A percentile compares a stretch with the other conserved stretches of the same genome.
Evolutionary conservation across 2,113 vertebrate genomes (phyloP).

Genomic region (Trogon melanurus): DNA sequence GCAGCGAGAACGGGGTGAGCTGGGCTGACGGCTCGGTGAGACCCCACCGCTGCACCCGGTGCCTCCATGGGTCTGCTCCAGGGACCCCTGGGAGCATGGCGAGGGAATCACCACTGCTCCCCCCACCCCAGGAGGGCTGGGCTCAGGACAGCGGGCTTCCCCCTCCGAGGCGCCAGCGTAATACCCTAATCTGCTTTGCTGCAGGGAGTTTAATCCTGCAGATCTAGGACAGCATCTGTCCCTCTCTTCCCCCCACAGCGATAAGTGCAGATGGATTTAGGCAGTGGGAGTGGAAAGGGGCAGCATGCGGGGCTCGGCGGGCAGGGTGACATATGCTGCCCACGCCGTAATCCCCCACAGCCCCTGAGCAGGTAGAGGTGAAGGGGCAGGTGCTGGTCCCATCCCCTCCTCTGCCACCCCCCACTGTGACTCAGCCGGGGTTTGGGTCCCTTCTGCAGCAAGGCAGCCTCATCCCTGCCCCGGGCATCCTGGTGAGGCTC

Average conservation of each 20-base stretch:
- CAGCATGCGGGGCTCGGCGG: neutral
- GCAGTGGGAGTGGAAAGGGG: neutral
- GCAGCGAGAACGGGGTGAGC: neutral
- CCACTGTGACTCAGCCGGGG: accelerated
- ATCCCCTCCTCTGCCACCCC: neutral
- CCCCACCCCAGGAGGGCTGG: neutral
- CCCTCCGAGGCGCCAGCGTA: conserved; percentile 43
- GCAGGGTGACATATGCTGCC: conserved; percentile 24
- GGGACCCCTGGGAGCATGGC: accelerated
- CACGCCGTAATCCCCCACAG: neutral
- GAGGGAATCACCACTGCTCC: neutral
- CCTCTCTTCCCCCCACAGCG: conserved; percentile 30
- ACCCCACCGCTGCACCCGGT: neutral
- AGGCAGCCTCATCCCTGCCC: neutral
- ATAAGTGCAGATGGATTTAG: conserved; percentile 17
- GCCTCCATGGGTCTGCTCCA: neutral
- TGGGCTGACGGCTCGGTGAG: accelerated
- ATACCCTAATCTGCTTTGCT: conserved; percentile 78
- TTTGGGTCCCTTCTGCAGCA: accelerated
- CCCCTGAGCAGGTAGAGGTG: neutral
- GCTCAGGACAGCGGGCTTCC: conserved; percentile 33
- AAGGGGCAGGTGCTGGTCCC: neutral
- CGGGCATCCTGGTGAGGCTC: neutral
- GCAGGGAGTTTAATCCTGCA: conserved; percentile 71
- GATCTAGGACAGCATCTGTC: conserved; percentile 80